Evolutionary conservation across 2,888 invertebrate species (phyloP).

Genomic region (Ormyrus labotus): DNA sequence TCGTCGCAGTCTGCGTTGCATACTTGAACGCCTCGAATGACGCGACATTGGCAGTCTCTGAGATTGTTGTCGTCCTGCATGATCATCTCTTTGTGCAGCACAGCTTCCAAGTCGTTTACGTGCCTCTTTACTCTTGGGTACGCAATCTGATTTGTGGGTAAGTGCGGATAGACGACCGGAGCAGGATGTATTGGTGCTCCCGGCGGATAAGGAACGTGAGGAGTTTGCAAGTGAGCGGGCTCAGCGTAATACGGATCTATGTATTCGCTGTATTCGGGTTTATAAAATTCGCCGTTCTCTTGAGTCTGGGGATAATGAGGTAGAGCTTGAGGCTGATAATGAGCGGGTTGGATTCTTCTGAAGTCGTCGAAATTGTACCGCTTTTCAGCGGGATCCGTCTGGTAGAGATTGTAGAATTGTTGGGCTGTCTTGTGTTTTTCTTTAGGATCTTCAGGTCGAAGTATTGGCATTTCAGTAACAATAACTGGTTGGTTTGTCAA

Average conservation of each 20-base stretch:
- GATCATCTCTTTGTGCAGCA: conserved; percentile 67
- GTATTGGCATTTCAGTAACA: conserved; percentile 10
- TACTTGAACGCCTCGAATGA: conserved; percentile 58
- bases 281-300: no score
- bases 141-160: neutral
- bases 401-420: conserved; percentile 23
- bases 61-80: conserved; percentile 64
- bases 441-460: neutral
- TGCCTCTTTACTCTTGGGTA: conserved; percentile 58
- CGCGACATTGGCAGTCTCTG: conserved; percentile 66
- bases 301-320: conserved; percentile 11
- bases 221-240: neutral
- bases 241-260: conserved; percentile 54
- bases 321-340: neutral
- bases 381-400: conserved; percentile 1
- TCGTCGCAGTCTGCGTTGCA: conserved; percentile 28
- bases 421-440: conserved; percentile 25
- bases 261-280: neutral
- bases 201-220: no score
- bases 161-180: neutral
- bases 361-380: conserved; percentile 27
- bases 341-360: conserved; percentile 8
- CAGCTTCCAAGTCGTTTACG: conserved; percentile 54
- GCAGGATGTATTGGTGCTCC: no score
- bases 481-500: neutral